Conservation (phyloP, 2,888 invertebrate genomes). For the Cyclophora punctaria region DNA sequence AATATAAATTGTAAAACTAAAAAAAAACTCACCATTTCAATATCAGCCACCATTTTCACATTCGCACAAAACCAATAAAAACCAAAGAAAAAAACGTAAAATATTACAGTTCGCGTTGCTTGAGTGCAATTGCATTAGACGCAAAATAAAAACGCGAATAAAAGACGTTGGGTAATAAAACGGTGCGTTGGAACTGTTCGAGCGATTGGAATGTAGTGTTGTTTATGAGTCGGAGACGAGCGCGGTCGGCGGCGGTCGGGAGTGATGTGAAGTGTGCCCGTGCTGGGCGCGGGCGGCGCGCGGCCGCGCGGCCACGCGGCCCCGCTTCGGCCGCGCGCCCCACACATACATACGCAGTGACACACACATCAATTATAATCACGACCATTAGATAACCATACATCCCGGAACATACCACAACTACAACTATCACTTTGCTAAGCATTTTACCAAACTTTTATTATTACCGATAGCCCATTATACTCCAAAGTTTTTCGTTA, state of each 20-base stretch:
- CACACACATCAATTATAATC: conserved; percentile 36
- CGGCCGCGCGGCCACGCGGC: conserved; percentile 3
- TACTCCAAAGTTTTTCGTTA: too few relatives aligned
- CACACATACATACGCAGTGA: too few relatives aligned
- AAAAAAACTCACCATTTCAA: conserved; percentile 51
- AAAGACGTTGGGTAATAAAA: conserved; percentile 63
- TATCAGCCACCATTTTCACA: conserved; percentile 46
- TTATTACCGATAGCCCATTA: too few relatives aligned
- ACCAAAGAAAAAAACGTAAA: conserved; percentile 41
- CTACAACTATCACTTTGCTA: too few relatives aligned
- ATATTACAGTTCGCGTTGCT: conserved; percentile 58
- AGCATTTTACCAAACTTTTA: too few relatives aligned
- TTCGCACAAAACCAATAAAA: conserved; percentile 61
- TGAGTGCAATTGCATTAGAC: conserved; percentile 70
- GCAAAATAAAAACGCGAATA: conserved; percentile 66
- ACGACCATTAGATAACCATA: too few relatives aligned
- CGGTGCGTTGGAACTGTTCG: conserved; percentile 48
- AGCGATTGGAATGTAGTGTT: conserved; percentile 60
- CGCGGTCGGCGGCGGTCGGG: conserved; percentile 38
- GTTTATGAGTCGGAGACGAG: conserved; percentile 34
- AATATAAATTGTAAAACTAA: conserved; percentile 1
- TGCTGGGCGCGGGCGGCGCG: conserved; percentile 16
- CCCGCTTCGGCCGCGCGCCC: too few relatives aligned
- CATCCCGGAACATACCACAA: too few relatives aligned
- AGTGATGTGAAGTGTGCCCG: conserved; percentile 30